Evolutionary conservation across 2,113 vertebrate species (phyloP), one percentile per base, ranked within the genome.

Genomic region (Proteles cristata): DNA sequence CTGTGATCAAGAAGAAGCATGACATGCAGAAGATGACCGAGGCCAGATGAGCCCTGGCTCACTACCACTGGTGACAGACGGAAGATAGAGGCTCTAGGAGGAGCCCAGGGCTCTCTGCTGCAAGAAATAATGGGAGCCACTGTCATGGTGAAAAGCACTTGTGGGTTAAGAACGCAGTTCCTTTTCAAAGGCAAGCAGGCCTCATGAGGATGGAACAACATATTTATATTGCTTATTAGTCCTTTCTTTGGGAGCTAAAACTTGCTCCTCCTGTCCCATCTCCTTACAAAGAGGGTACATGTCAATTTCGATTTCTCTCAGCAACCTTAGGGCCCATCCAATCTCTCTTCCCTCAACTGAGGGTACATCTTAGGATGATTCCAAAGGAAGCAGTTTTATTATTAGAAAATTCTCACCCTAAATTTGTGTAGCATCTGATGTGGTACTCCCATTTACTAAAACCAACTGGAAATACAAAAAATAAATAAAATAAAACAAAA

Each of bases 11-110:
- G 98, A 99, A 97, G 98, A 99, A 99, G 93, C 96, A 99, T 0
- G 98, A 99, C 63, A 81, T 99, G 97, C 99, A 99, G 98, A 99
- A 99, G 99, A 99, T 99, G 99, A 99, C 99, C 0, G 99, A 99
- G 98, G 98, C 99, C 94, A 99, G 99, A 98, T 97, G 99, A 11
- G 99, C 99, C 0, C 99, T 99, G 1, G 99, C 99, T 55, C 99
- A 99, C 98, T 99, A 99, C 98, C 99, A 99, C 97, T 99, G 99
- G 99, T 99, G 99, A 99, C 99, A 99, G 98, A 21, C 28, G 43
- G 76, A 7, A 19, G 83, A 5, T 0, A 1, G 65, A 11, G 2
- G n/a, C 1, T 15, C 25, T 4, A 6, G 28, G 61, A 61, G 25
- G 73, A 65, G 16, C 28, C 33, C 33, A 25, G 50, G 14, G 26